phyloP scores from a whole-genome alignment of 2,797 vertebrate species.

The Bryconaethiops microstoma region DNA sequence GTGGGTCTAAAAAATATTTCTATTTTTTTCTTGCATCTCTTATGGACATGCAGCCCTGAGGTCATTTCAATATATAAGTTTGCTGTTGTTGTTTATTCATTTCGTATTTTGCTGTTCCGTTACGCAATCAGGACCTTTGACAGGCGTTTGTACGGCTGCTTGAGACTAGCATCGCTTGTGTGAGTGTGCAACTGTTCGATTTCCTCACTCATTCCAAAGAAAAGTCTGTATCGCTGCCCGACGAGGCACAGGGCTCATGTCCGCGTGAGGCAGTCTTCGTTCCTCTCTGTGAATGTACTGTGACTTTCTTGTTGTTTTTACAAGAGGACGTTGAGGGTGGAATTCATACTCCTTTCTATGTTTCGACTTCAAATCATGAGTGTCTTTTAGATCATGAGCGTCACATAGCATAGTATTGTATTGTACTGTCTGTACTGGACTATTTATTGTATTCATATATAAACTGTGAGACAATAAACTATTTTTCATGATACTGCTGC shows the following conservation, averaged over 20 bases:
- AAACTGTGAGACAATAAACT: conserved; percentile 68
- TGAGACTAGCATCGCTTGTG: neutral
- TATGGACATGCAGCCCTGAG: neutral
- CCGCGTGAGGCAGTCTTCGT: conserved; percentile 4
- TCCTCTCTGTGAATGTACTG: conserved; percentile 13
- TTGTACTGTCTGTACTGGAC: conserved; percentile 50
- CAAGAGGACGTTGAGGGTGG: conserved; percentile 21
- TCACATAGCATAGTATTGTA: conserved; percentile 31
- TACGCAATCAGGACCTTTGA: neutral
- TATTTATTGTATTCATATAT: conserved; percentile 70
- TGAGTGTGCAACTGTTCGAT: neutral
- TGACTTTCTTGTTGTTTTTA: conserved; percentile 25
- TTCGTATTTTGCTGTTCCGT: neutral
- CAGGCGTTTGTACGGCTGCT: neutral
- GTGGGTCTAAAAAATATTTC: neutral
- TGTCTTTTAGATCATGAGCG: conserved; percentile 29
- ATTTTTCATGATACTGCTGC: conserved; percentile 58
- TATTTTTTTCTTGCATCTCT: neutral
- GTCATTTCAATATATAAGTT: neutral
- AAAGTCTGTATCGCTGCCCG: neutral
- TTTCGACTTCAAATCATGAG: conserved; percentile 49
- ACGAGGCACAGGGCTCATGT: neutral
- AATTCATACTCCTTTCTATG: conserved; percentile 48
- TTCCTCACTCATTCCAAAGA: conserved; percentile 24
- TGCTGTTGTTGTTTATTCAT: neutral